phyloP scores from a whole-genome alignment of 1,140 invertebrate genomes.

The Yoshiicerus persimilis region DNA sequence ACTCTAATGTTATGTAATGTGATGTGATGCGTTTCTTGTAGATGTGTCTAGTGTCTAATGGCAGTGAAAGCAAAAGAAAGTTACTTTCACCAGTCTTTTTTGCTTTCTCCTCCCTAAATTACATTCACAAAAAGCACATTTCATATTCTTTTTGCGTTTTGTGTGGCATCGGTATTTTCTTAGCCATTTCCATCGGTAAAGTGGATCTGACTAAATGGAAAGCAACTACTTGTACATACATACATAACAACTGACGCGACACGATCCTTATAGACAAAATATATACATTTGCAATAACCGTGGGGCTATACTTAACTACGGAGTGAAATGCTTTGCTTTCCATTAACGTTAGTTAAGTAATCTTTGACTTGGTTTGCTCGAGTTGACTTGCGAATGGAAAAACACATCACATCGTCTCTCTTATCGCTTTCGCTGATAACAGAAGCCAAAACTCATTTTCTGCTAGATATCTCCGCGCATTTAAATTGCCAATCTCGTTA shows the following conservation, averaged over 20 bases:
- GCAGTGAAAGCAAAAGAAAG: background rate
- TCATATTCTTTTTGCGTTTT: background rate
- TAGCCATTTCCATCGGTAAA: background rate
- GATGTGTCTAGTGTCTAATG: background rate
- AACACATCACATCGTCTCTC: background rate
- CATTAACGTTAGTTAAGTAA: background rate
- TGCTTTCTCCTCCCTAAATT: background rate
- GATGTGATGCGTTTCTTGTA: background rate
- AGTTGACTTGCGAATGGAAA: background rate
- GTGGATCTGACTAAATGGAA: background rate
- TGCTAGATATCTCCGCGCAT: background rate
- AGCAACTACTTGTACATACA: background rate
- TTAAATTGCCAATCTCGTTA: background rate
- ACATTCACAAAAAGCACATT: background rate
- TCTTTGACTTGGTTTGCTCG: background rate
- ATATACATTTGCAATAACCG: no score
- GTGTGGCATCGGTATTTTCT: background rate
- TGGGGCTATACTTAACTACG: no score
- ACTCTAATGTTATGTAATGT: background rate
- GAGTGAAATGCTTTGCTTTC: background rate
- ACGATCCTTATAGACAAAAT: background rate
- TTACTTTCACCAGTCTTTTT: background rate
- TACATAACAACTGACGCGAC: background rate
- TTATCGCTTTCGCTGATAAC: background rate
- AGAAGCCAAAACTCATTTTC: background rate